Conservation (phyloP, 2,797 vertebrate genomes). For the Peromyscus aztecus region DNA sequence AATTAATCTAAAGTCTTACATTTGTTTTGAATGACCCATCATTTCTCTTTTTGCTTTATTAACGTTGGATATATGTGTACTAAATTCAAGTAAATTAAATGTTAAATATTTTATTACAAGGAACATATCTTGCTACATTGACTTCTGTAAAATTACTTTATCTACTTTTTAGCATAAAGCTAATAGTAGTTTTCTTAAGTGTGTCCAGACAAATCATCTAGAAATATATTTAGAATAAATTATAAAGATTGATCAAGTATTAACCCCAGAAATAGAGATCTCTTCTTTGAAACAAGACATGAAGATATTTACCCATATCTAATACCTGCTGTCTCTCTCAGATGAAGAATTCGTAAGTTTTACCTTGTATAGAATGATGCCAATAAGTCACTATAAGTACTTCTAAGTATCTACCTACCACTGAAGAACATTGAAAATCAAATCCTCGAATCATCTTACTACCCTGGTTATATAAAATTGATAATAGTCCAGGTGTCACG, state of each 20-base stretch:
- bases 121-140: not conserved
- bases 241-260: not conserved
- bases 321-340: not conserved
- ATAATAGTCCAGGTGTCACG: not conserved
- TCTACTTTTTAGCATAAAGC: too few species aligned
- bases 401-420: not conserved
- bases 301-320: not conserved
- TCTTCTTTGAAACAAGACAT: not conserved
- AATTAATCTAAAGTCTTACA: not conserved
- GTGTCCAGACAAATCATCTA: not conserved
- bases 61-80: not conserved
- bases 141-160: not conserved
- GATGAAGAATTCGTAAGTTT: not conserved
- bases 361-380: not conserved
- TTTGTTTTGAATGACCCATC: not conserved
- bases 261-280: too few species aligned
- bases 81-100: not conserved
- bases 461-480: not conserved
- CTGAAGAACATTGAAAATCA: not conserved
- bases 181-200: not conserved
- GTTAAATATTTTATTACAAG: not conserved
- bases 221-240: not conserved
- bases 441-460: not conserved
- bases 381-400: too few species aligned
- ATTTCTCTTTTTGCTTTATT: not conserved